phyloP scores from a whole-genome alignment of 92 coral and sea anemone species.

The Parazoanthus swiftii region DNA sequence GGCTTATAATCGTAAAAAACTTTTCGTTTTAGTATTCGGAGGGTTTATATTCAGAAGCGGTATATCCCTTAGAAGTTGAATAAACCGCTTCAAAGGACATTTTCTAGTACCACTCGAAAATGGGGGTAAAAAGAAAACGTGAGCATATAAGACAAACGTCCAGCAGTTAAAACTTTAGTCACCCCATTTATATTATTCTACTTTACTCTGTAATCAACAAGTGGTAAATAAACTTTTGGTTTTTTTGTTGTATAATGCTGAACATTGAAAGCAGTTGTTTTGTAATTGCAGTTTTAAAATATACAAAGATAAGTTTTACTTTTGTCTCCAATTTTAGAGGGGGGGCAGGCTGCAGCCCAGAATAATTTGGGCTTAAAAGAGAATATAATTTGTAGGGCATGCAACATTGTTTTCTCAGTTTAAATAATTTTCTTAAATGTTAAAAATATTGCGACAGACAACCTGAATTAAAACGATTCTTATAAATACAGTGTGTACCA shows the following conservation, averaged over 20 bases:
- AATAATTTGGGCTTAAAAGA: slow-evolving; percentile 13
- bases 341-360: slow-evolving; percentile 8
- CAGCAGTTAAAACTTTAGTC: too few species aligned
- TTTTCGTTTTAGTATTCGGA: too few species aligned
- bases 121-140: not conserved
- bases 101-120: not conserved
- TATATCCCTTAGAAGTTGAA: not conserved
- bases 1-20: too few species aligned
- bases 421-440: slow-evolving; percentile 22
- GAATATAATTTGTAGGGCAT: slow-evolving; percentile 13
- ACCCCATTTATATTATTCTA: too few species aligned
- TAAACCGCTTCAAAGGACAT: not conserved
- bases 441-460: slow-evolving; percentile 14
- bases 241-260: not conserved
- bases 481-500: not conserved
- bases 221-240: not conserved
- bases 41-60: too few species aligned
- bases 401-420: slow-evolving; percentile 17
- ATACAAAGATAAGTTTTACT: not conserved
- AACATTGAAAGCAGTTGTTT: not conserved
- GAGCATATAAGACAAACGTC: not conserved
- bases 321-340: not conserved
- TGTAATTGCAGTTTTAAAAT: not conserved
- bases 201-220: not conserved
- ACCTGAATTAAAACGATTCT: slow-evolving; percentile 23